Evolutionary conservation across 2,797 vertebrate genomes (phyloP), one percentile per base, ranked within the genome.

Genomic region (Melanogrammus aeglefinus): DNA sequence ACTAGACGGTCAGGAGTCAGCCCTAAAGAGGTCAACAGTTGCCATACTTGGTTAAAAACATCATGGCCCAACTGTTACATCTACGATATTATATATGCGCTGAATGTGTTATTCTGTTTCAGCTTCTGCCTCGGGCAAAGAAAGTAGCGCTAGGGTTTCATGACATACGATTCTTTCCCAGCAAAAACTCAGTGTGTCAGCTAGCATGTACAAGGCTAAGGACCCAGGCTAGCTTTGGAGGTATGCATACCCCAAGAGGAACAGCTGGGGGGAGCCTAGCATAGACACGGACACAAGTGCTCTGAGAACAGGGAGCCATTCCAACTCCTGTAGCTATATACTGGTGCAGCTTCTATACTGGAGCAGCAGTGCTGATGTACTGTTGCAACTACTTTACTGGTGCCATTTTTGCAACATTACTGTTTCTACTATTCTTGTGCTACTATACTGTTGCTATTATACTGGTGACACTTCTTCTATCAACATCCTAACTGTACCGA

Each of bases 181-280:
- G 39, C 63, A 10, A 71, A 13, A 6, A 16, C 16, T 35, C 27
- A n/a, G 24, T 47, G 70, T 35, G 33, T n/a, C n/a, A 31, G 69
- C 80, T 41, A 38, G 76, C 35, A 80, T 73, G 36, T 84, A 80
- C 83, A 84, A 81, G 78, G 84, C 6, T 38, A 86, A 9, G 79
- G 44, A 47, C 82, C 13, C 36, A 72, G 79, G 78, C 39, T 47
- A 36, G 77, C 63, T 3, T 81, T 73, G 82, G 33, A 84, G 35
- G 83, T 80, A 83, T 80, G 51, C 1, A 39, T 76, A 75, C 73
- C 76, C 80, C 33, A 13, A 73, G 14, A 76, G 80, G 85, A 73
- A 86, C 84, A 36, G 81, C 78, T 83, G 81, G 51, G 85, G 82
- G 35, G 74, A 33, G 27, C 63, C 78, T 35, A 27, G 16, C 47